Conservation (phyloP, 1,140 invertebrate genomes). For the Archivesica marissinica region DNA sequence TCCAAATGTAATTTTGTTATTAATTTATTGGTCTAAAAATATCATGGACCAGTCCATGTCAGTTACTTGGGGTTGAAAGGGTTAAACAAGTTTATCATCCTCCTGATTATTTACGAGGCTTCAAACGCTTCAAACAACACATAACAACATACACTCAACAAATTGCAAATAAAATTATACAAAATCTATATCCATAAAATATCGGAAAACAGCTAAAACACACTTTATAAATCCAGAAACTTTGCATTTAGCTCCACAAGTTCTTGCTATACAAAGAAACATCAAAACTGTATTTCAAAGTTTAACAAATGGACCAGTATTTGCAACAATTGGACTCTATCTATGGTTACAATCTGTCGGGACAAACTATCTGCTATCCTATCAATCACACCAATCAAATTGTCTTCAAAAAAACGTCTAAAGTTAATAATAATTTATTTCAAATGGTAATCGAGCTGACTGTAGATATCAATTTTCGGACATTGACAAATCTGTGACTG, state of each 20-base stretch:
- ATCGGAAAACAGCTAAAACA: too few relatives aligned
- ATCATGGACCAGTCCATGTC: too few relatives aligned
- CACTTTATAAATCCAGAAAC: background rate
- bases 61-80: too few relatives aligned
- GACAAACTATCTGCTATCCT: background rate
- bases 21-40: too few relatives aligned
- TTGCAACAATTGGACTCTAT: slow-evolving; percentile 2
- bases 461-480: background rate
- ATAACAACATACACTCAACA: too few relatives aligned
- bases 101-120: too few relatives aligned
- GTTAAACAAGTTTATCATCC: too few relatives aligned
- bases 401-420: slow-evolving; percentile 7
- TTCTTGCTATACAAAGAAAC: background rate
- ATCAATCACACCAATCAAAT: slow-evolving; percentile 17
- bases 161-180: too few relatives aligned
- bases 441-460: background rate
- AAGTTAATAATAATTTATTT: slow-evolving; percentile 18
- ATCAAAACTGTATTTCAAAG: background rate
- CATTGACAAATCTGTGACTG: background rate
- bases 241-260: background rate
- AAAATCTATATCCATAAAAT: too few relatives aligned
- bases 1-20: too few relatives aligned
- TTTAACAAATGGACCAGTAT: slow-evolving; percentile 6
- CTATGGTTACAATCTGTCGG: background rate
- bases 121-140: too few relatives aligned